Percentiles rank a stretch among this genome's conserved stretches.
phyloP scores from a whole-genome alignment of 1,140 invertebrate genomes.

The Uloborus diversus region DNA sequence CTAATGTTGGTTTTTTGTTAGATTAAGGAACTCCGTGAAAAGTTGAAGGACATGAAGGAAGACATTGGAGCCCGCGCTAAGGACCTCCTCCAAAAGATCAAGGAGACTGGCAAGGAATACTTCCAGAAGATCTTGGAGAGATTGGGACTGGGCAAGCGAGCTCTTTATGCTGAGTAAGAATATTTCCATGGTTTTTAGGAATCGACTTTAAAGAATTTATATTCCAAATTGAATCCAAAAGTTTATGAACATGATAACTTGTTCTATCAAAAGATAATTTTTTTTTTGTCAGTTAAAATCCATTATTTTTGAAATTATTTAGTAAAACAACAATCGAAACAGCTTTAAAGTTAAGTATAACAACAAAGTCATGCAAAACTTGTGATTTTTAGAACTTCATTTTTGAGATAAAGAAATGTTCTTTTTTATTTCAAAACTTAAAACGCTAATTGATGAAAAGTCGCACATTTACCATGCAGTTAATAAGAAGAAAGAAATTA shows the following conservation, averaged over 20 bases:
- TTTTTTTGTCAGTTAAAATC: no score
- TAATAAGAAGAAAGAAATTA: no score
- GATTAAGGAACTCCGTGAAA: not conserved
- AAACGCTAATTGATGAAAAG: no score
- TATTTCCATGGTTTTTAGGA: no score
- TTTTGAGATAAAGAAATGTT: no score
- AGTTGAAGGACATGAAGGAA: not conserved
- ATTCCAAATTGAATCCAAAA: not conserved
- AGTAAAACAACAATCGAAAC: no score
- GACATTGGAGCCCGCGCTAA: constrained; percentile 1
- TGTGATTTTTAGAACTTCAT: no score
- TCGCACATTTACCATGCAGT: no score
- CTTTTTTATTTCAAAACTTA: no score
- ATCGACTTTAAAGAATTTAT: not conserved
- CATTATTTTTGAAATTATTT: no score
- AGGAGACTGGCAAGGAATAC: constrained; percentile 25
- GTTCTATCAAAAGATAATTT: not conserved
- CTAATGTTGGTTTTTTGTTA: not conserved
- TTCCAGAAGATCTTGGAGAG: constrained; percentile 16
- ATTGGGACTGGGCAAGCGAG: not conserved
- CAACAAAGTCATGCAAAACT: no score
- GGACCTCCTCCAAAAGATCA: constrained; percentile 2
- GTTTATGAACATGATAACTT: not conserved
- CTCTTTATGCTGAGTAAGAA: not conserved
- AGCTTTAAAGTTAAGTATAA: no score